Conservation (phyloP, 2,113 vertebrate species). For the Paramormyrops kingsleyae region DNA sequence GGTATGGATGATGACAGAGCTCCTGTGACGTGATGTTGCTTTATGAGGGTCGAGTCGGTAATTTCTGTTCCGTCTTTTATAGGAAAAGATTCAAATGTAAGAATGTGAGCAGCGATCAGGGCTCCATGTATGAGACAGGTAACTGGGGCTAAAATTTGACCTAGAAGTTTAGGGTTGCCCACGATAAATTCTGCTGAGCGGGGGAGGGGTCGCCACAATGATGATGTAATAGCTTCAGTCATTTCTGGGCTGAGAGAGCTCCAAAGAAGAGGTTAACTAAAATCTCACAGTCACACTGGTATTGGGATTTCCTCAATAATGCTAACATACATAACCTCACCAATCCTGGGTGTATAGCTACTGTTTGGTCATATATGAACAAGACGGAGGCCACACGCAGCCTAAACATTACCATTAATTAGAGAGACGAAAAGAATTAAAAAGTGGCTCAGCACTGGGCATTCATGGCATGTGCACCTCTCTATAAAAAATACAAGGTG, state of each 20-base stretch:
- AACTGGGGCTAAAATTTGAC: not conserved
- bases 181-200: not conserved
- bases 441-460: not conserved
- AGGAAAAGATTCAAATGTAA: not conserved
- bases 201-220: not conserved
- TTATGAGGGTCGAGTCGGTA: not conserved
- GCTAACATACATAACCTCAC: not conserved
- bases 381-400: not conserved
- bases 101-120: not conserved
- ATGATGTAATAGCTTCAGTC: not conserved
- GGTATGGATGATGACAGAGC: not conserved
- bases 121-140: not conserved
- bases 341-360: not conserved
- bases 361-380: not conserved
- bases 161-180: not conserved
- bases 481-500: not conserved
- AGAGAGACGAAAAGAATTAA: not conserved
- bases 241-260: not conserved
- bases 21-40: not conserved
- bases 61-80: not conserved
- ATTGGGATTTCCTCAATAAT: not conserved
- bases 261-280: not conserved
- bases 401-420: not conserved
- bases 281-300: not conserved
- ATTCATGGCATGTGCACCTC: not conserved